Evolutionary conservation across 2,797 vertebrate genomes (phyloP), one percentile per base, ranked within the genome.

Genomic region (Knipowitschia caucasica): DNA sequence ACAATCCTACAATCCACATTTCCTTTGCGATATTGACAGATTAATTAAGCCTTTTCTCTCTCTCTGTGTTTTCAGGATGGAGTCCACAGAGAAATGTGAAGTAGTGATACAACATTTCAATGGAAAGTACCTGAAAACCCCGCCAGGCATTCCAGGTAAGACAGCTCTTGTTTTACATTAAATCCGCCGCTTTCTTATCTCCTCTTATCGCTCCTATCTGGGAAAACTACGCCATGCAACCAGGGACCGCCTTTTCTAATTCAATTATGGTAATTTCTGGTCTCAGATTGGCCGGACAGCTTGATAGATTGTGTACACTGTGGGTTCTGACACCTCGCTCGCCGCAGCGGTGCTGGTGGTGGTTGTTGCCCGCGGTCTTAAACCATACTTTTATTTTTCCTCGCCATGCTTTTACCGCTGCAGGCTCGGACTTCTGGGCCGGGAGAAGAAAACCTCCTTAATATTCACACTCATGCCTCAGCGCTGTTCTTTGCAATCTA

Each of bases 31-130:
- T 38, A 38, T 38, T 36, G 23, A 24, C 50, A 50, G 62, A 34
- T 15, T 30, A 57, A 58, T 25, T 17, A 50, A 64, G 51, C 20
- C 2, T 25, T 4, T 47, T 15, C 45, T 2, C 62, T 12, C 55
- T n/a, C 0, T 29, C 35, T 34, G 50, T 11, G 35, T 67, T 89
- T 85, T 39, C 85, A 98, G 95, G 86, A 98, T 98, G 95, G 95
- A 98, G 77, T 98, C 95, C 62, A 98, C 95, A 75, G 95, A 98
- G 89, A 98, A 98, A 86, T 98, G 95, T 91, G 95, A 98, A 90
- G 94, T 95, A 73, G 94, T 98, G 82, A 98, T 98, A 87, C 95
- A 98, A 12, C 95, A 97, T 91, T 98, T 98, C 90, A 98, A 98
- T 67, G 95, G 95, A 56, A 98, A 98, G 85, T 98, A 96, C 67